These are phyloP conservation scores for Poeciliopsis gracilis DNA, from an alignment of 2,797 vertebrate genomes.

Conservation along the genomic window DNA sequence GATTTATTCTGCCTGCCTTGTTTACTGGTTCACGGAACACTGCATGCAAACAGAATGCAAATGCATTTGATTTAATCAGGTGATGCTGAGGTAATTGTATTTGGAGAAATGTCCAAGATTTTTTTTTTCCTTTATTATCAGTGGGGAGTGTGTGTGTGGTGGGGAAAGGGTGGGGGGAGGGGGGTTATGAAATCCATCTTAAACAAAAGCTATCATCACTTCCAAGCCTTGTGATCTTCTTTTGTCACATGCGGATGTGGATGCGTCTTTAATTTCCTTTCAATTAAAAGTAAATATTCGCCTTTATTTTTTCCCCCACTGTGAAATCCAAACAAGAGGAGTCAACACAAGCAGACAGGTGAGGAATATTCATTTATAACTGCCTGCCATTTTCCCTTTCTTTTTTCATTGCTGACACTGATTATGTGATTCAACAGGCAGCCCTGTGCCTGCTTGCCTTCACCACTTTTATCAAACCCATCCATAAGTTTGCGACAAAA, in stretches of 20 bases:
- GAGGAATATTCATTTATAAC: conserved; percentile 87
- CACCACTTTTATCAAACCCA: conserved; percentile 70
- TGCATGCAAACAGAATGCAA: conserved; percentile 89
- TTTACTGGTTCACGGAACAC: conserved; percentile 87
- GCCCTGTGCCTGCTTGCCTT: conserved; percentile 66
- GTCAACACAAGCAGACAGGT: conserved; percentile 86
- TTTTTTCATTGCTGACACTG: conserved; percentile 70
- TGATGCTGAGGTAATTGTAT: conserved; percentile 88
- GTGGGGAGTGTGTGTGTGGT: conserved; percentile 59
- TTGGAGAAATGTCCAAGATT: conserved; percentile 87
- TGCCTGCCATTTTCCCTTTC: conserved; percentile 57
- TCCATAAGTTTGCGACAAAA: conserved; percentile 56
- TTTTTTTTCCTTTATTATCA: conserved; percentile 83
- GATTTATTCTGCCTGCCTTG: conserved; percentile 86
- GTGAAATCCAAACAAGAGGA: conserved; percentile 87
- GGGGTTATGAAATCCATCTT: conserved; percentile 85
- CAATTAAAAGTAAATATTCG: conserved; percentile 89
- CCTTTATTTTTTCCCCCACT: conserved; percentile 83
- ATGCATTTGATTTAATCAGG: conserved; percentile 90
- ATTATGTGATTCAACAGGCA: conserved; percentile 84
- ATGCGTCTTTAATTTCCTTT: conserved; percentile 90
- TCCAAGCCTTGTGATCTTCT: conserved; percentile 81
- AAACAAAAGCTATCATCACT: conserved; percentile 88
- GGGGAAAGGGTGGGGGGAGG: not conserved
- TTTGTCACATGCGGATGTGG: conserved; percentile 86